These are phyloP conservation scores for Danio rerio DNA, from an alignment of 2,113 vertebrate genomes.

Conservation along the genomic window DNA sequence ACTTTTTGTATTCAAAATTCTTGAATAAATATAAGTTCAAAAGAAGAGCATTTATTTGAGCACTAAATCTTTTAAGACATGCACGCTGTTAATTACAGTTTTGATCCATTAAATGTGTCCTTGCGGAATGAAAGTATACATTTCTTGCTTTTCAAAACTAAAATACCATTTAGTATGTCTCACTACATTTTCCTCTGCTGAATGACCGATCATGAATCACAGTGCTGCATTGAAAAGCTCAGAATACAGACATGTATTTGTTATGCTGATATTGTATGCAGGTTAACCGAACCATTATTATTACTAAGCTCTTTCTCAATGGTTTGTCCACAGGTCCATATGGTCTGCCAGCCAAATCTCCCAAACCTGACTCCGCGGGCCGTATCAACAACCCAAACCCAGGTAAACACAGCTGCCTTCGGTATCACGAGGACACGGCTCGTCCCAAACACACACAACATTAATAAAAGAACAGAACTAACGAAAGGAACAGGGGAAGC, in stretches of 20 bases:
- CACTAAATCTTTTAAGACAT: no score
- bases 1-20: no score
- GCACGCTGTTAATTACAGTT: no score
- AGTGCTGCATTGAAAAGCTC: no score
- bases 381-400: slow-evolving; percentile 76
- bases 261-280: background rate
- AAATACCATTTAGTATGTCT: no score
- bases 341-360: slow-evolving; percentile 76
- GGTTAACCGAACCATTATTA: background rate
- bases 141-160: no score
- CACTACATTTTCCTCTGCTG: no score
- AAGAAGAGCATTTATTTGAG: no score
- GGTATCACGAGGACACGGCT: slow-evolving; percentile 1
- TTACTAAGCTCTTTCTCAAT: background rate
- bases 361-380: slow-evolving; percentile 72
- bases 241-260: background rate
- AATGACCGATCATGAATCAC: no score
- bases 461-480: slow-evolving; percentile 34
- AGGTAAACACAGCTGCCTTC: slow-evolving; percentile 66
- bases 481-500: background rate
- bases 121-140: no score
- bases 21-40: no score
- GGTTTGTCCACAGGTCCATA: slow-evolving; percentile 69
- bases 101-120: no score
- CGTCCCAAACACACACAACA: slow-evolving; percentile 35